phyloP scores from a whole-genome alignment of 1,140 invertebrate species.

The Bactericera cockerelli region DNA sequence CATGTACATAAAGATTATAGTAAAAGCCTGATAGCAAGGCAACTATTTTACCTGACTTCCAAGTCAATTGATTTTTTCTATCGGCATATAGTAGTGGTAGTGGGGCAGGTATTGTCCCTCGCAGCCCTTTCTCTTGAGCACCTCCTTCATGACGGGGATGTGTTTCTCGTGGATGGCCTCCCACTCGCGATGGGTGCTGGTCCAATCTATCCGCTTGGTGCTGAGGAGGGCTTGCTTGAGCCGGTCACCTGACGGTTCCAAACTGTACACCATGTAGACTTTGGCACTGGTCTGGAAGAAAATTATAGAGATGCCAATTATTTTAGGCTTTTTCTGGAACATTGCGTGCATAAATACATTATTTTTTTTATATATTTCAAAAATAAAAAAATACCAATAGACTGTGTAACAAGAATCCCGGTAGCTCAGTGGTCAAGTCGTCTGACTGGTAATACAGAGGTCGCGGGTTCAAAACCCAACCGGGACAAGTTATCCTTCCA shows the following conservation, averaged over 20 bases:
- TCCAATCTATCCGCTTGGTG: neutral
- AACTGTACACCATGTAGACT: slow-evolving; percentile 4
- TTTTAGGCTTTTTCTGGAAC: no score
- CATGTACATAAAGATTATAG: no score
- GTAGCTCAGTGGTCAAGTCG: no score
- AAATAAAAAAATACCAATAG: no score
- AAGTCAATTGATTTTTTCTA: neutral
- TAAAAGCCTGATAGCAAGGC: no score
- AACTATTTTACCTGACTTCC: neutral
- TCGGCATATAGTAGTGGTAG: neutral
- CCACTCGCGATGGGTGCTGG: neutral
- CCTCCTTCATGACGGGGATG: neutral
- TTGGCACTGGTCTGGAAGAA: neutral
- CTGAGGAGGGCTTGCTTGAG: neutral
- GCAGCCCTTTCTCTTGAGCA: neutral
- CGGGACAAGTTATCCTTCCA: no score
- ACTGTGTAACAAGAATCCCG: no score
- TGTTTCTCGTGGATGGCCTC: neutral
- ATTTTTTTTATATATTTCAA: no score
- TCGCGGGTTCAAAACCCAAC: no score
- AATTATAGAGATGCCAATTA: no score
- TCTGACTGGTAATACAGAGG: no score
- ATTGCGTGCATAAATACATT: no score
- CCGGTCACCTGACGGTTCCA: neutral
- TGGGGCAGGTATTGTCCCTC: neutral